A percentile compares a stretch with the other conserved stretches of the same genome.
phyloP scores from a whole-genome alignment of 2,797 vertebrate genomes.

The Sebastes itinus region DNA sequence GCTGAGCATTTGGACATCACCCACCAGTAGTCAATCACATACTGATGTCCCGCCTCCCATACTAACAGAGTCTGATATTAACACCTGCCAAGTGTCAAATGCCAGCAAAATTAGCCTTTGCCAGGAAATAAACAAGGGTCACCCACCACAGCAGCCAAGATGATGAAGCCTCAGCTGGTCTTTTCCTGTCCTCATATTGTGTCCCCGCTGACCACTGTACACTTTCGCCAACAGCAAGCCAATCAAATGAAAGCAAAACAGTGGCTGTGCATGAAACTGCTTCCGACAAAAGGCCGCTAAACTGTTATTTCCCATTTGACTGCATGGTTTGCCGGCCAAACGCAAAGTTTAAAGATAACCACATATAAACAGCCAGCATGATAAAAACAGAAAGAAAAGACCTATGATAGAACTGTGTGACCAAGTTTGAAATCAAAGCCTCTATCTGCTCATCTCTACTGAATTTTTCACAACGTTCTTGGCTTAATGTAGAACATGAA shows the following conservation, averaged over 20 bases:
- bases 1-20: conserved; percentile 66
- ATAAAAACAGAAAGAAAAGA: not conserved
- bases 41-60: conserved; percentile 51
- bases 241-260: conserved; percentile 36
- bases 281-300: not conserved
- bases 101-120: conserved; percentile 56
- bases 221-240: conserved; percentile 30
- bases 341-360: conserved; percentile 1
- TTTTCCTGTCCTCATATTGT: conserved; percentile 57
- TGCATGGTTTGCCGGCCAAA: not conserved
- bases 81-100: conserved; percentile 71
- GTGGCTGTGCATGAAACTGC: conserved; percentile 29
- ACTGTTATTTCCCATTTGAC: conserved; percentile 19
- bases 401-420: not conserved
- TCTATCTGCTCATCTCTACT: conserved; percentile 5
- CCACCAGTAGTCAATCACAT: conserved; percentile 70
- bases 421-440: conserved; percentile 19
- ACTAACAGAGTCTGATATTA: conserved; percentile 57
- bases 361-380: not conserved
- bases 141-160: conserved; percentile 48
- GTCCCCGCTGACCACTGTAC: conserved; percentile 33
- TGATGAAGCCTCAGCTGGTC: conserved; percentile 63
- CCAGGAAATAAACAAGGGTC: conserved; percentile 70
- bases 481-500: conserved; percentile 21
- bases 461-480: not conserved